A percentile compares a stretch with the other conserved stretches of the same genome.
Evolutionary conservation across 2,113 vertebrate species (phyloP).

Genomic region (Arothron firmamentum): DNA sequence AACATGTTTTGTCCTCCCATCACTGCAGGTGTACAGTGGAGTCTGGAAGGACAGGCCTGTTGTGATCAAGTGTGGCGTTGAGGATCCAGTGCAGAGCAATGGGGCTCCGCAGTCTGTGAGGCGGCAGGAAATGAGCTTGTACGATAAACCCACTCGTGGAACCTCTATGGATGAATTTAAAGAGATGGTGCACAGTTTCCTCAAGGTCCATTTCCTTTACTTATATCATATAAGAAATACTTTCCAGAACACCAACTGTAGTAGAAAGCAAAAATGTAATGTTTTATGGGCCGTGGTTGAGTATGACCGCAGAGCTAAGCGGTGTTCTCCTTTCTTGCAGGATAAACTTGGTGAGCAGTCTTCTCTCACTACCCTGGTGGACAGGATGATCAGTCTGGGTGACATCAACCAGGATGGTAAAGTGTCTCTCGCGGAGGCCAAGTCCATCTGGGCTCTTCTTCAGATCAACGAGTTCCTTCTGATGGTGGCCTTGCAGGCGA

Average conservation of each 20-base stretch:
- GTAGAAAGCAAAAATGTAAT: too few species aligned
- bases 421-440: conserved; percentile 92
- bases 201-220: conserved; percentile 78
- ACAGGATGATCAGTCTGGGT: conserved; percentile 81
- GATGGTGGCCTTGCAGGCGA: conserved; percentile 86
- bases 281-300: neutral
- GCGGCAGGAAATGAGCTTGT: conserved; percentile 81
- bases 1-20: neutral
- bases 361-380: conserved; percentile 80
- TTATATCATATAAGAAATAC: too few species aligned
- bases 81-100: conserved; percentile 73
- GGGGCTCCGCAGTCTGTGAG: conserved; percentile 61
- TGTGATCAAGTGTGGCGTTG: conserved; percentile 89
- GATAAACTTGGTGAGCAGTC: conserved; percentile 87
- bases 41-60: conserved; percentile 88
- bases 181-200: conserved; percentile 91
- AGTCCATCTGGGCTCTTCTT: conserved; percentile 92
- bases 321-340: conserved; percentile 60
- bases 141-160: conserved; percentile 89
- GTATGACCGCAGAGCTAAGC: neutral
- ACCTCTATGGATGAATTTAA: conserved; percentile 95
- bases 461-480: conserved; percentile 91
- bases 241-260: neutral
- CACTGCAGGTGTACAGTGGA: conserved; percentile 85
- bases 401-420: conserved; percentile 88